phyloP scores from a whole-genome alignment of 2,888 invertebrate species.

The Cryptus armator region DNA sequence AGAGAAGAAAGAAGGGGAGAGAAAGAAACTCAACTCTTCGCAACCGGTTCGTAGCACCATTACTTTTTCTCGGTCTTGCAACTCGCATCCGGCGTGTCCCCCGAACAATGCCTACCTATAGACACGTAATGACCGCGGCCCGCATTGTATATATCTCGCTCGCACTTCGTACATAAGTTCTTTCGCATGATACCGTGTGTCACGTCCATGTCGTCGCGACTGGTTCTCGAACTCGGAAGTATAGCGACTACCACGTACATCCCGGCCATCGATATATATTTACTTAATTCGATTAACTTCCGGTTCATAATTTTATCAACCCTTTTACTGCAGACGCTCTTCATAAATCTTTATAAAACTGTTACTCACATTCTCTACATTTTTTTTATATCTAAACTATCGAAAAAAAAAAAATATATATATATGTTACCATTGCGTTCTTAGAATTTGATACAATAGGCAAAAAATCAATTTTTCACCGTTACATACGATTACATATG shows the following conservation, averaged over 20 bases:
- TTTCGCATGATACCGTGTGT: constrained; percentile 69
- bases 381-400: not conserved
- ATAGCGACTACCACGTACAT: not conserved
- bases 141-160: constrained; percentile 74
- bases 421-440: not conserved
- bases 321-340: not conserved
- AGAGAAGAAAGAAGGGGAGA: constrained; percentile 32
- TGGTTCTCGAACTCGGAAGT: constrained; percentile 29
- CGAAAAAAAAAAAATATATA: not conserved
- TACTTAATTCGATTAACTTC: not conserved
- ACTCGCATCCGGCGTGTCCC: constrained; percentile 75
- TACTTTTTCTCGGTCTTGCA: constrained; percentile 75
- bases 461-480: not conserved
- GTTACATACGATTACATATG: not conserved
- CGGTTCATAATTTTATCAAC: not conserved
- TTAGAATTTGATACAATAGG: not conserved
- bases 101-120: constrained; percentile 78
- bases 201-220: constrained; percentile 41
- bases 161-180: constrained; percentile 30
- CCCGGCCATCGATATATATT: not conserved
- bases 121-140: constrained; percentile 78
- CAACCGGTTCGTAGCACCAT: constrained; percentile 78
- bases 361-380: not conserved
- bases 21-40: constrained; percentile 50
- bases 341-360: not conserved